Percentiles rank a stretch among this genome's conserved stretches.
Evolutionary conservation across 1,140 invertebrate genomes (phyloP).

Genomic region (Stegodyphus dumicola): DNA sequence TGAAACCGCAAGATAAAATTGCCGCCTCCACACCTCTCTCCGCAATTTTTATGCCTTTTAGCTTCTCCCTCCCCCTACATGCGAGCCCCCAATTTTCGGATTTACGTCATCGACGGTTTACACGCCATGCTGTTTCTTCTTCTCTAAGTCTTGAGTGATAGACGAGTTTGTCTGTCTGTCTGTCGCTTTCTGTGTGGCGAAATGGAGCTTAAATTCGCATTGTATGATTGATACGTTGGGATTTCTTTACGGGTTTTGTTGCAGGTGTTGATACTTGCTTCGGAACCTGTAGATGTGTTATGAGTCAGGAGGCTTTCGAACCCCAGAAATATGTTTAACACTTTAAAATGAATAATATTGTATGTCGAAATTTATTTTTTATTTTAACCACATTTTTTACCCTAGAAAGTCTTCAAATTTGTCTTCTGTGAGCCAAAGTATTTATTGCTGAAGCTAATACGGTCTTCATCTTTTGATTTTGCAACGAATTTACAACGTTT

Average conservation of each 20-base stretch:
- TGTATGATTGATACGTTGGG: slow-evolving; percentile 16
- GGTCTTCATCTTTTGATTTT: no score
- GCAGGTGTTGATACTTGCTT: slow-evolving; percentile 16
- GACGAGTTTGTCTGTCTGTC: slow-evolving; percentile 12
- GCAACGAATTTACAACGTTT: no score
- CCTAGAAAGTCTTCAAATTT: no score
- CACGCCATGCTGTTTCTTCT: slow-evolving; percentile 18
- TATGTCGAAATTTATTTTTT: no score
- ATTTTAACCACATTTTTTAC: no score
- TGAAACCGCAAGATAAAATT: slow-evolving; percentile 59
- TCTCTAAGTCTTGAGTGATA: slow-evolving; percentile 39
- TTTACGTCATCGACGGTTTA: slow-evolving; percentile 30
- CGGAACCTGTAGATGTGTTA: slow-evolving; percentile 31
- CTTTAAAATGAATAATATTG: no score
- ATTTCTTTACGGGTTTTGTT: background rate
- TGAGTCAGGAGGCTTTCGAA: no score
- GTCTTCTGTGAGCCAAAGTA: no score
- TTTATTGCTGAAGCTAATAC: no score
- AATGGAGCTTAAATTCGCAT: background rate
- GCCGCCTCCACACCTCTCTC: background rate
- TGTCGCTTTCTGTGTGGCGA: background rate
- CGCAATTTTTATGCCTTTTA: background rate
- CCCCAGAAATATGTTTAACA: no score
- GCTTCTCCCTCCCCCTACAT: background rate
- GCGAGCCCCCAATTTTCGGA: slow-evolving; percentile 4